A percentile compares a stretch with the other conserved stretches of the same genome.
Conservation (phyloP, 1,140 invertebrate genomes). For the Plutomurus gul region DNA sequence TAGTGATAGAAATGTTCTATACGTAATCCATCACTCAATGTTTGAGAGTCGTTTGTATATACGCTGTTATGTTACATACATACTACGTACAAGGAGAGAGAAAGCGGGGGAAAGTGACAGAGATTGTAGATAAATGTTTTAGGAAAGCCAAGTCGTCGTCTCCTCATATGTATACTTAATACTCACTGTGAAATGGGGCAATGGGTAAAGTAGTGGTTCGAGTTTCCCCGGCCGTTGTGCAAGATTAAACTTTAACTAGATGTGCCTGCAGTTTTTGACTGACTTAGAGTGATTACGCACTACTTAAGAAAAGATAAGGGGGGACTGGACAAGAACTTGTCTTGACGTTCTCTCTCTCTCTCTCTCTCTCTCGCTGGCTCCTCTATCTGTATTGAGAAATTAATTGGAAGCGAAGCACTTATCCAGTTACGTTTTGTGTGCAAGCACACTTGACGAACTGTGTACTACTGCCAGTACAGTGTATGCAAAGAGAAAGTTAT, state of each 20-base stretch:
- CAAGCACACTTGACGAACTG: not conserved
- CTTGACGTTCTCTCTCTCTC: too few relatives aligned
- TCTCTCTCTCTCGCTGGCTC: too few relatives aligned
- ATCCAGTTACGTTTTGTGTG: not conserved
- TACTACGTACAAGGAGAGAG: not conserved
- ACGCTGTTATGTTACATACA: not conserved
- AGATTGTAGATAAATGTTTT: not conserved
- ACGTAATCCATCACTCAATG: not conserved
- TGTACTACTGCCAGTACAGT: too few relatives aligned
- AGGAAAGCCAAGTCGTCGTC: too few relatives aligned
- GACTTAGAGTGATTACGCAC: not conserved
- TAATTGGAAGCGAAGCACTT: not conserved
- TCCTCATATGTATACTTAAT: too few relatives aligned
- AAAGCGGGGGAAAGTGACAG: not conserved
- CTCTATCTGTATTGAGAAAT: not conserved
- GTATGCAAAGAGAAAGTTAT: too few relatives aligned
- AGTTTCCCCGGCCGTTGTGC: too few relatives aligned
- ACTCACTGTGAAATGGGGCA: too few relatives aligned
- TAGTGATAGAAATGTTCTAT: too few relatives aligned
- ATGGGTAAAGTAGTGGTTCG: too few relatives aligned
- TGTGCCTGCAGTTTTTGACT: not conserved
- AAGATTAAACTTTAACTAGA: too few relatives aligned
- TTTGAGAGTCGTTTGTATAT: not conserved
- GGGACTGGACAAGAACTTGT: not conserved
- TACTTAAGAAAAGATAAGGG: not conserved